A percentile compares a stretch with the other conserved stretches of the same genome.
Evolutionary conservation across 23 tunicate species (phyloP).

Genomic region (Clavelina lepadiformis): DNA sequence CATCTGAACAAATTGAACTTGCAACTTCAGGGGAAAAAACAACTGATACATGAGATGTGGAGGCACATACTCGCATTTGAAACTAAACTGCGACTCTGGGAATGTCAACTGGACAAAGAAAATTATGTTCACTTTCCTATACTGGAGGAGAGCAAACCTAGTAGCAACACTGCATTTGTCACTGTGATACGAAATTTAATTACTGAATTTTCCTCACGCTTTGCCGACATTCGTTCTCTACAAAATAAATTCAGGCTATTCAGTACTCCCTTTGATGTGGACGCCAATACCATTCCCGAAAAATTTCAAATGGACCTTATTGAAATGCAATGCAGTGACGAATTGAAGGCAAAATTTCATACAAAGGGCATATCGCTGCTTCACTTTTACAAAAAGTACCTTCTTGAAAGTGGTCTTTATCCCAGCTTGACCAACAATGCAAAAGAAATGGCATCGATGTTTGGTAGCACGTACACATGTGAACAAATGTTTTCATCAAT

Average conservation of each 20-base stretch:
- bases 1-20: conserved; percentile 67
- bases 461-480: too few relatives aligned
- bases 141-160: conserved; percentile 35
- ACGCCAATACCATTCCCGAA: conserved; percentile 18
- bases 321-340: conserved; percentile 49
- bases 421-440: conserved; percentile 20
- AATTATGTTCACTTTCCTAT: conserved; percentile 61
- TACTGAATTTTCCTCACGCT: conserved; percentile 49
- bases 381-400: conserved; percentile 18
- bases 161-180: conserved; percentile 34
- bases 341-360: conserved; percentile 31
- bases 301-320: conserved; percentile 68
- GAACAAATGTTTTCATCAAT: too few relatives aligned
- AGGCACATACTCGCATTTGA: conserved; percentile 41
- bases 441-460: too few relatives aligned
- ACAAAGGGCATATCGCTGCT: conserved; percentile 22
- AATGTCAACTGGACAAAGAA: conserved; percentile 45
- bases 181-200: conserved; percentile 46
- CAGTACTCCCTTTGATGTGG: conserved; percentile 68
- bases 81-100: conserved; percentile 80
- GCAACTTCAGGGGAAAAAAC: conserved; percentile 62
- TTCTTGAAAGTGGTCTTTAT: conserved; percentile 5
- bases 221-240: conserved; percentile 50
- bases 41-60: conserved; percentile 80
- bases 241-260: conserved; percentile 49